Conservation (phyloP, 2,797 vertebrate genomes). For the Sebastes paucispinis region DNA sequence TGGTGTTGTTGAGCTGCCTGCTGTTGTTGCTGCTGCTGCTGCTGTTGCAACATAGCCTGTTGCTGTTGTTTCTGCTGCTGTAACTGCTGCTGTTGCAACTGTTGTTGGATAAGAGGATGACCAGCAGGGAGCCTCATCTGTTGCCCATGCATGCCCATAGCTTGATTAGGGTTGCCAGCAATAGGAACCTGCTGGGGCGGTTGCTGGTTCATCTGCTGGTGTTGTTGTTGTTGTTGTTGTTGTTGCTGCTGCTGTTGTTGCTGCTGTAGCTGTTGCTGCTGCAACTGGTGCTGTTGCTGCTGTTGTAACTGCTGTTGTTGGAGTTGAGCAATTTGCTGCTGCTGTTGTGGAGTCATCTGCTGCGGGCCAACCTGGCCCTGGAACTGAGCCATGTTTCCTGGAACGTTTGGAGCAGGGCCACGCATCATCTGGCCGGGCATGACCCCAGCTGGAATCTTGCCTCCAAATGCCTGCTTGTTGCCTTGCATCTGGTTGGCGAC, state of each 20-base stretch:
- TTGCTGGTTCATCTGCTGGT: constrained; percentile 82
- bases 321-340: constrained; percentile 91
- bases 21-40: constrained; percentile 76
- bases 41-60: constrained; percentile 79
- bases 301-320: constrained; percentile 88
- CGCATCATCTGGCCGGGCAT: constrained; percentile 94
- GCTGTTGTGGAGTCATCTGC: constrained; percentile 84
- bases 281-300: constrained; percentile 82
- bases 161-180: constrained; percentile 90
- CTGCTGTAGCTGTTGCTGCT: constrained; percentile 81
- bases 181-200: constrained; percentile 87
- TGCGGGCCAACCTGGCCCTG: constrained; percentile 87
- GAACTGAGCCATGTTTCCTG: constrained; percentile 93
- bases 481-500: constrained; percentile 95
- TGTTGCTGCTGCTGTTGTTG: constrained; percentile 81
- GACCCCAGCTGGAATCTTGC: constrained; percentile 89
- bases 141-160: constrained; percentile 92
- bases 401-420: constrained; percentile 91
- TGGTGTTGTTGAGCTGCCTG: constrained; percentile 82
- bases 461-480: constrained; percentile 91
- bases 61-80: constrained; percentile 70
- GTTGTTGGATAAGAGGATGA: constrained; percentile 90
- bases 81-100: constrained; percentile 88
- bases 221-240: constrained; percentile 83
- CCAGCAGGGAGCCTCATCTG: constrained; percentile 88